phyloP scores from a whole-genome alignment of 2,797 vertebrate genomes.

The Ptychadena robeensis region DNA sequence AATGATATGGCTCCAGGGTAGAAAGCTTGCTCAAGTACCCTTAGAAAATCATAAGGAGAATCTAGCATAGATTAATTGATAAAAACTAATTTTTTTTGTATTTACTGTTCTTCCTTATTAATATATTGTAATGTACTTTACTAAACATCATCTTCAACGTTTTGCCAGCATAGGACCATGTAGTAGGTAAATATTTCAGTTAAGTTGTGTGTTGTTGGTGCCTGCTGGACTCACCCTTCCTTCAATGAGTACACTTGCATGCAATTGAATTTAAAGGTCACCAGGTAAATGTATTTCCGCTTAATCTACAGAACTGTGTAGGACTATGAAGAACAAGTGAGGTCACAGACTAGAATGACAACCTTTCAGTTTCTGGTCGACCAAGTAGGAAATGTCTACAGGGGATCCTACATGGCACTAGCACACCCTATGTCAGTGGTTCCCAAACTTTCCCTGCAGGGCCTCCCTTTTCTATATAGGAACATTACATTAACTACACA shows the following conservation, averaged over 20 bases:
- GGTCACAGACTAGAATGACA: too few species aligned
- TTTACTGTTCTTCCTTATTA: neutral
- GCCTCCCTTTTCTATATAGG: too few species aligned
- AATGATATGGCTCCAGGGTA: constrained; percentile 8
- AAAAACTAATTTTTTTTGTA: neutral
- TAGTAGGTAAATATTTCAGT: neutral
- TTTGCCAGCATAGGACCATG: neutral
- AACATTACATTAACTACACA: too few species aligned
- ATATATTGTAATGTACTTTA: neutral
- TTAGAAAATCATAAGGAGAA: neutral
- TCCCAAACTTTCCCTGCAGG: too few species aligned
- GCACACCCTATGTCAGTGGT: too few species aligned
- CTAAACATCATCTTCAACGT: neutral
- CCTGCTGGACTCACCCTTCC: neutral
- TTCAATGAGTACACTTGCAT: neutral
- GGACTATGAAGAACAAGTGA: neutral
- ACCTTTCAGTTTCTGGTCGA: neutral
- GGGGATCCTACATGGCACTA: neutral
- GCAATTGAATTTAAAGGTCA: neutral
- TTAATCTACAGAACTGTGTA: neutral
- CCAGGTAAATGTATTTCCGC: neutral
- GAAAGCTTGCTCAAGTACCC: neutral
- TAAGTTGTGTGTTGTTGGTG: neutral
- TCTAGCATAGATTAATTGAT: neutral
- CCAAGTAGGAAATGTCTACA: neutral